Base-by-base conservation (phyloP, 2,888 invertebrate genomes). In the Heliconius cydno region DNA sequence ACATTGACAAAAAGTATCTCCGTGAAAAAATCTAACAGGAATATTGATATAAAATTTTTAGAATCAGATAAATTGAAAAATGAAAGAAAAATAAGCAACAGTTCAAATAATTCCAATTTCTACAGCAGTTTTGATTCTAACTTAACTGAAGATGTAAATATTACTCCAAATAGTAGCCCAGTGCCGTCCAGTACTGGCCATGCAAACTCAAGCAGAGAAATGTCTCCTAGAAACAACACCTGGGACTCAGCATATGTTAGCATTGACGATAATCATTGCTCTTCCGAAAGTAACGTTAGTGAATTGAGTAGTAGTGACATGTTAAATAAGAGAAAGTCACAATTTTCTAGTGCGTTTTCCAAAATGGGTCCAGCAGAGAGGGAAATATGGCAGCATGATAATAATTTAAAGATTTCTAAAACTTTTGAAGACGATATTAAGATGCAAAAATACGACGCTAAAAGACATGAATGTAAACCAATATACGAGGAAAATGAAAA, bases 171-270 rank as follows among this genome's bases (percentile, higher is more conserved):
- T 15, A 77, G 71, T 71, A 82, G 80, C 38, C 80, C 80, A 78
- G 77, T 80, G 6, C 80, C 76, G 83, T 78, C 88, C 86, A 81
- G 83, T 71, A 72, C 81, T 34, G 84, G 63, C 84, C 84, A 85
- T 76, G 77, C 79, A 60, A 57, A 81, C 30, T 71, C 81, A 70
- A 83, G 82, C 73, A 80, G 83, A 60, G 83, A 90, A 84, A 83
- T 87, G 25, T 89, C 92, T 70, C 90, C 92, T 46, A 90, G 89
- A 85, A 94, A 91, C 89, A 95, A 95, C 82, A 90, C 90, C 81
- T 94, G 95, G 93, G 95, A 95, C 87, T 95, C 95, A 13, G 95
- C 95, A 19, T 95, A 95, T 84, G 94, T 95, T 84, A 95, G 95
- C 89, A 95, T 95, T 82, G 95, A 95, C 83, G 95, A 95, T 80